Percentiles rank a stretch among this genome's conserved stretches.
Evolutionary conservation across 2,888 invertebrate genomes (phyloP).

Genomic region (Palloptera scutellata): DNA sequence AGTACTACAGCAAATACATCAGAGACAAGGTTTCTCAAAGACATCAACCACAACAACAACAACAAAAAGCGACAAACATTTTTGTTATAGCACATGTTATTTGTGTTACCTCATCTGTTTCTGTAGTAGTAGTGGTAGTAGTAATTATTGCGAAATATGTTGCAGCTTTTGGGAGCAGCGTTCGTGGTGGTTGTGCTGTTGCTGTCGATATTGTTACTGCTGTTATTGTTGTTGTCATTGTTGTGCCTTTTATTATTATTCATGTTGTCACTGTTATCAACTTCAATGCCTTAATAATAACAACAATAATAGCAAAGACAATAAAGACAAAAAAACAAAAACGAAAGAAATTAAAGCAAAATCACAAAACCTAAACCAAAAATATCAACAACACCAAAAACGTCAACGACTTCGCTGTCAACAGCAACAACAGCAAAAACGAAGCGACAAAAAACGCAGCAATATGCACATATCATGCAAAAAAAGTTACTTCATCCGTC

Average conservation of each 20-base stretch:
- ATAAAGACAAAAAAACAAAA: constrained; percentile 9
- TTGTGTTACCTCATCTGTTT: neutral
- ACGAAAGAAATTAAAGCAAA: neutral
- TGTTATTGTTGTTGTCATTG: constrained; percentile 5
- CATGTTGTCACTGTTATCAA: neutral
- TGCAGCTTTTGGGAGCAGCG: neutral
- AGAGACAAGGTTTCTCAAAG: neutral
- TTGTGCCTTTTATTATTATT: neutral
- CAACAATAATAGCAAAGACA: constrained; percentile 5
- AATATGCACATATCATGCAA: constrained; percentile 9
- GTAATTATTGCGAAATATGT: neutral
- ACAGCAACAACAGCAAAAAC: constrained; percentile 17
- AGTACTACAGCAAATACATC: neutral
- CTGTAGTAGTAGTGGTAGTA: neutral
- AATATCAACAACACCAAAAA: constrained; percentile 23
- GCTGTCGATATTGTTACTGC: constrained; percentile 12
- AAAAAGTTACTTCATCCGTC: neutral
- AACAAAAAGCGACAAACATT: neutral
- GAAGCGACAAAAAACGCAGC: constrained; percentile 10
- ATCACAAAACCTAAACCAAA: constrained; percentile 18
- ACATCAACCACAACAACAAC: constrained; percentile 3
- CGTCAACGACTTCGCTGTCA: constrained; percentile 26
- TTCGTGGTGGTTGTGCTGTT: neutral
- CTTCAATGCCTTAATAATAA: neutral
- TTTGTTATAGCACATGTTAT: neutral